A percentile compares a stretch with the other conserved stretches of the same genome.
Conservation (phyloP, 2,113 vertebrate genomes). For the Misgurnus mizolepis region DNA sequence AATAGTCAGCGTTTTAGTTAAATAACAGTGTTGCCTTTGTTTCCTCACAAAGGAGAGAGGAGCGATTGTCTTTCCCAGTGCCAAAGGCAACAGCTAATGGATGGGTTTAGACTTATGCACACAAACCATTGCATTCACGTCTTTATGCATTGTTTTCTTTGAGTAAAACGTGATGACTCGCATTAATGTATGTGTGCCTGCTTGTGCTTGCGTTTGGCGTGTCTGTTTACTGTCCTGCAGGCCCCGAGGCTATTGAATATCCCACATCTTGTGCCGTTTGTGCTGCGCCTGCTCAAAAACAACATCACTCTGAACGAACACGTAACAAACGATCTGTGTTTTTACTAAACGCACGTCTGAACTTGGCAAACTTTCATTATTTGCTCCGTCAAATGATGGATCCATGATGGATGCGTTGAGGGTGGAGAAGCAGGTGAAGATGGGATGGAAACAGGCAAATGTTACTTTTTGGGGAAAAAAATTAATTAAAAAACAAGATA, state of each 20-base stretch:
- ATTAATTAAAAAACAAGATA: too few relatives aligned
- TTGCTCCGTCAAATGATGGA: too few relatives aligned
- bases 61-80: constrained; percentile 37
- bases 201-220: constrained; percentile 6
- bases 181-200: not conserved
- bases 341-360: not conserved
- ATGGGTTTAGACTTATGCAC: constrained; percentile 11
- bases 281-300: not conserved
- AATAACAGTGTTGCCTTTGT: constrained; percentile 50
- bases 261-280: not conserved
- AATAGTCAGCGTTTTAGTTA: constrained; percentile 9
- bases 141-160: constrained; percentile 9
- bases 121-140: constrained; percentile 6
- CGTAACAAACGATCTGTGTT: not conserved
- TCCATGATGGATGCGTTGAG: too few relatives aligned
- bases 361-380: too few relatives aligned
- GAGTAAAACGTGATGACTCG: not conserved
- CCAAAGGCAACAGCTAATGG: constrained; percentile 26
- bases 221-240: constrained; percentile 13
- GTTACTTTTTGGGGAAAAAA: not conserved
- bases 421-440: too few relatives aligned
- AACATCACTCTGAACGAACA: constrained; percentile 3
- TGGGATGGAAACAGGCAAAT: not conserved
- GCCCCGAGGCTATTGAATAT: constrained; percentile 18
- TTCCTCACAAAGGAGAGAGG: constrained; percentile 16